Conservation (phyloP, 2,797 vertebrate species). For the Epinephelus malabaricus region DNA sequence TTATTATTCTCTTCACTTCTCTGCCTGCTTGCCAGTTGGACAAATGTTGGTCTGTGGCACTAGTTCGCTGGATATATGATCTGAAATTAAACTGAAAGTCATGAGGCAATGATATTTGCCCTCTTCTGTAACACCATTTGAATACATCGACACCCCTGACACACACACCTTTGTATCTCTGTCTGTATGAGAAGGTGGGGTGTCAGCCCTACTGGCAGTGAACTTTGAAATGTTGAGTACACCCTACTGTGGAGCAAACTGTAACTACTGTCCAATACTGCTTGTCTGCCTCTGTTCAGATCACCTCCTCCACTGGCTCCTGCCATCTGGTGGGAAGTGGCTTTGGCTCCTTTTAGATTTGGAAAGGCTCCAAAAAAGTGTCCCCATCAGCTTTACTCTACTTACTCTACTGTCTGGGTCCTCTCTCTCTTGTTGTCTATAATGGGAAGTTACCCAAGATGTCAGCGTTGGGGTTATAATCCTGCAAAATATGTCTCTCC, state of each 20-base stretch:
- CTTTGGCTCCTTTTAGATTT: constrained; percentile 41
- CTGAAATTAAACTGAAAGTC: constrained; percentile 33
- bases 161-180: constrained; percentile 14
- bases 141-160: constrained; percentile 3
- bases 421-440: constrained; percentile 20
- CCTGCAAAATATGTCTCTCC: constrained; percentile 31
- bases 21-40: constrained; percentile 11
- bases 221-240: constrained; percentile 56
- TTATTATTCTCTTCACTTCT: constrained; percentile 45
- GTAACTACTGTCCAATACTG: constrained; percentile 57
- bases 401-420: not conserved
- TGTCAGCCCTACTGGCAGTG: constrained; percentile 27
- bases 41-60: constrained; percentile 21
- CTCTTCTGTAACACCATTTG: not conserved
- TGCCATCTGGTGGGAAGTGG: constrained; percentile 63
- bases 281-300: constrained; percentile 71
- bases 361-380: constrained; percentile 47
- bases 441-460: constrained; percentile 31
- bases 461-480: constrained; percentile 33
- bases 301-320: constrained; percentile 58
- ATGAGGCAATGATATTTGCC: not conserved
- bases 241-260: constrained; percentile 57
- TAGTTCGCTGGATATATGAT: constrained; percentile 32
- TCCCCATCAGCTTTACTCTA: constrained; percentile 18
- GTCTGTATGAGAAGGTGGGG: constrained; percentile 5